Conservation (phyloP, 1,140 invertebrate species). For the Drepana arcuata region DNA sequence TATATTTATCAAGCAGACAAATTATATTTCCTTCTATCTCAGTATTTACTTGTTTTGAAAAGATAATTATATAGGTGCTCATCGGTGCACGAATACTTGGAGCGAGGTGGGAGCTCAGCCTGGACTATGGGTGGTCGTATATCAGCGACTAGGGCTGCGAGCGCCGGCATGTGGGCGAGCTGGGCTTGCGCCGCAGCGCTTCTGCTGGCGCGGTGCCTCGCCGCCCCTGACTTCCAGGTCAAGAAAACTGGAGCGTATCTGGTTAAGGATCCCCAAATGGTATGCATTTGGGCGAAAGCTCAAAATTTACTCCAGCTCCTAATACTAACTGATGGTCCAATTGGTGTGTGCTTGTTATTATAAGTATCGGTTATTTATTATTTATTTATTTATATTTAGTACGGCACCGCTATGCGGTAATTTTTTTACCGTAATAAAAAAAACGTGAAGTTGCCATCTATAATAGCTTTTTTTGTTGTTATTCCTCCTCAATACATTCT, state of each 20-base stretch:
- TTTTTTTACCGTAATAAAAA: no score
- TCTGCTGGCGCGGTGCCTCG: conserved; percentile 43
- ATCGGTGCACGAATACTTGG: conserved; percentile 27
- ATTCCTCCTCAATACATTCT: neutral
- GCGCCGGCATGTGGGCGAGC: conserved; percentile 43
- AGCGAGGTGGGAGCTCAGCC: conserved; percentile 19
- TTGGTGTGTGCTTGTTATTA: no score
- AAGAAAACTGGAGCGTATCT: conserved; percentile 31
- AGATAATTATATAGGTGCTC: conserved; percentile 45
- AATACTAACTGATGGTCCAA: no score
- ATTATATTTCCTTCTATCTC: no score
- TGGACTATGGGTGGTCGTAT: conserved; percentile 34
- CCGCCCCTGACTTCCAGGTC: conserved; percentile 48
- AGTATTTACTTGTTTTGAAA: no score
- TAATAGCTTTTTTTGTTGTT: neutral
- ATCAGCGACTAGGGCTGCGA: conserved; percentile 28
- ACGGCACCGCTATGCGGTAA: no score
- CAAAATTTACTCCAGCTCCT: no score
- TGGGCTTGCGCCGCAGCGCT: conserved; percentile 48
- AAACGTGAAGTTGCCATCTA: conserved; percentile 1
- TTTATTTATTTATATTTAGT: no score
- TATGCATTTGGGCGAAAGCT: no score
- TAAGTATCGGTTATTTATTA: no score
- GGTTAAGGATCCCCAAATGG: conserved; percentile 37
- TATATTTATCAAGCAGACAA: no score